Conservation (phyloP, 2,888 invertebrate species). For the Melanostoma mellinum region DNA sequence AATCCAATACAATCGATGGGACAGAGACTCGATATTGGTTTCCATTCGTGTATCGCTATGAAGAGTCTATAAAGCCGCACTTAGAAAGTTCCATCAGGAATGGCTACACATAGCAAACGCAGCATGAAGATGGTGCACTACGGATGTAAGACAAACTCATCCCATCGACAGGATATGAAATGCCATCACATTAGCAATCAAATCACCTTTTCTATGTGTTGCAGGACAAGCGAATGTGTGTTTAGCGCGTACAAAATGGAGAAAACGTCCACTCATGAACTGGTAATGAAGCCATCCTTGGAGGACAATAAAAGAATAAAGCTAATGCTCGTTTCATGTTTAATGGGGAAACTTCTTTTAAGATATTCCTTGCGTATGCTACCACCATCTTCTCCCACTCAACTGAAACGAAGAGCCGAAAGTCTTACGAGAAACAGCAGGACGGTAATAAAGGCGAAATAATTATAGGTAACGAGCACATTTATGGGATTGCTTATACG, state of each 20-base stretch:
- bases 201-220: constrained; percentile 74
- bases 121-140: constrained; percentile 50
- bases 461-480: constrained; percentile 72
- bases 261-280: constrained; percentile 72
- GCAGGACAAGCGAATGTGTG: constrained; percentile 52
- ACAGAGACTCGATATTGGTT: constrained; percentile 46
- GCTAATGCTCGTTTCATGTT: constrained; percentile 75
- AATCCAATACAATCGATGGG: constrained; percentile 64
- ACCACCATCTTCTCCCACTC: neutral
- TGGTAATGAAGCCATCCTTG: constrained; percentile 75
- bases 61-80: constrained; percentile 26
- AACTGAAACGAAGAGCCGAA: neutral
- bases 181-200: constrained; percentile 75
- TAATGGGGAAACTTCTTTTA: constrained; percentile 74
- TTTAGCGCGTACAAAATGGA: constrained; percentile 60
- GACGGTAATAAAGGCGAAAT: constrained; percentile 67
- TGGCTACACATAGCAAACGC: constrained; percentile 26
- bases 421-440: constrained; percentile 41
- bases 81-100: constrained; percentile 34
- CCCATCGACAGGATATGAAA: constrained; percentile 55
- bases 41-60: constrained; percentile 35
- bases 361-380: constrained; percentile 53
- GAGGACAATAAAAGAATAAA: constrained; percentile 75
- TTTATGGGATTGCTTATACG: constrained; percentile 67
- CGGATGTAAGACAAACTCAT: constrained; percentile 3